Base-by-base conservation (phyloP, 2,888 invertebrate genomes). In the Drosophila infuscata region DNA sequence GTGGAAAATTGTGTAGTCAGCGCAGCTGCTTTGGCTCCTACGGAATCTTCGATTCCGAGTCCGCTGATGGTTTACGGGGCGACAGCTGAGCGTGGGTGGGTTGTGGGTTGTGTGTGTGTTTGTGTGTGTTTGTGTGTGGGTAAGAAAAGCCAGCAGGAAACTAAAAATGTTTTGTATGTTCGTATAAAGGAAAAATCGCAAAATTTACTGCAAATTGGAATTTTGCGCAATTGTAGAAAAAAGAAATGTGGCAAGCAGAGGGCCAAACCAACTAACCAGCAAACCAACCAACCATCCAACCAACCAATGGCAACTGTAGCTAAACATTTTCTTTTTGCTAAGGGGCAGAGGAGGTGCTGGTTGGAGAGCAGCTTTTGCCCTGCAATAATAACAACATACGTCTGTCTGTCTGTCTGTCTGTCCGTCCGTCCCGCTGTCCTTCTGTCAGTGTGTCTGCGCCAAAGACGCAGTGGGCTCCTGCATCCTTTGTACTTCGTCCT, bases 191-290 rank as follows among this genome's bases (percentile, higher is more conserved):
- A 91, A 91, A 85, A 91, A 91, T 92, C 91, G 82, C 90, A 91
- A 91, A 92, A 92, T 92, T 92, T 92, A 92, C 91, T 92, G 92
- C 91, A 92, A 92, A 92, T 92, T 92, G 91, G 92, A 91, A 89
- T 91, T 91, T 89, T 89, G 85, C 90, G 87, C 91, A 90, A 89
- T 91, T 88, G 89, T 89, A 87, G 87, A 89, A 82, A 82, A 77
- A 81, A 81, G n/a, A 70, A 80, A 70, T 82, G 83, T 82, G 84
- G 84, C 82, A 74, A 79, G 70, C 73, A 62, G 68, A 62, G 68
- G 52, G 61, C 62, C 46, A 59, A 53, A 53, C 29, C 52, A 66
- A 48, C 52, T 35, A 57, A 65, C 62, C 64, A 64, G 25, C 51
- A 43, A 51, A 52, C 38, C 36, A 25, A 25, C 2, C 25, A 25